Evolutionary conservation across 2,113 vertebrate species (phyloP).

Genomic region (Mus spicilegus): DNA sequence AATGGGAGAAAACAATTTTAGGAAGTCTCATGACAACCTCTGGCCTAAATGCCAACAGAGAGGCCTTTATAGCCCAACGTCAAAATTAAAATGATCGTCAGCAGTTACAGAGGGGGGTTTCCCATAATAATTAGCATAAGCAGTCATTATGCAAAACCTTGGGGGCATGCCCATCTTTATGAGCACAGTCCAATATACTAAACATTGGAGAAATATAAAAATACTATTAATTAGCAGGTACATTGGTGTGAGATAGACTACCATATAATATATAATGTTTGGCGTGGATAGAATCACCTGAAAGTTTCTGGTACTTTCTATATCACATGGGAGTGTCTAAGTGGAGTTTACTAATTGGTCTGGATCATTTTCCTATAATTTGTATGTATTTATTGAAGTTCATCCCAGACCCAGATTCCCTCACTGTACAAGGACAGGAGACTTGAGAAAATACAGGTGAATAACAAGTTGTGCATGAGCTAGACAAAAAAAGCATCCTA

Average conservation of each 20-base stretch:
- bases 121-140: not conserved
- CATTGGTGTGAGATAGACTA: too few relatives aligned
- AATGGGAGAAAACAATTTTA: not conserved
- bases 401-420: not conserved
- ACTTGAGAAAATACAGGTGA: not conserved
- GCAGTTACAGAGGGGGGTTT: not conserved
- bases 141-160: not conserved
- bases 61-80: not conserved
- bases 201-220: not conserved
- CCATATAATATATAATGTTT: not conserved
- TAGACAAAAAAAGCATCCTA: rapidly evolving
- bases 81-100: not conserved
- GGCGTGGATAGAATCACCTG: not conserved
- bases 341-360: not conserved
- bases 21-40: not conserved
- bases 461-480: too few relatives aligned
- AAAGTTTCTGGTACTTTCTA: not conserved
- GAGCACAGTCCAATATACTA: not conserved
- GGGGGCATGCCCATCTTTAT: not conserved
- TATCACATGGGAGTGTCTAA: not conserved
- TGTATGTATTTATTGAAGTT: not conserved
- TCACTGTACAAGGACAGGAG: not conserved
- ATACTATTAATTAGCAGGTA: not conserved
- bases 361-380: not conserved
- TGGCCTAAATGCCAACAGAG: not conserved